Base-by-base conservation (phyloP, 35 echinoderm and acorn worm genomes). In the Eucidaris tribuloides region DNA sequence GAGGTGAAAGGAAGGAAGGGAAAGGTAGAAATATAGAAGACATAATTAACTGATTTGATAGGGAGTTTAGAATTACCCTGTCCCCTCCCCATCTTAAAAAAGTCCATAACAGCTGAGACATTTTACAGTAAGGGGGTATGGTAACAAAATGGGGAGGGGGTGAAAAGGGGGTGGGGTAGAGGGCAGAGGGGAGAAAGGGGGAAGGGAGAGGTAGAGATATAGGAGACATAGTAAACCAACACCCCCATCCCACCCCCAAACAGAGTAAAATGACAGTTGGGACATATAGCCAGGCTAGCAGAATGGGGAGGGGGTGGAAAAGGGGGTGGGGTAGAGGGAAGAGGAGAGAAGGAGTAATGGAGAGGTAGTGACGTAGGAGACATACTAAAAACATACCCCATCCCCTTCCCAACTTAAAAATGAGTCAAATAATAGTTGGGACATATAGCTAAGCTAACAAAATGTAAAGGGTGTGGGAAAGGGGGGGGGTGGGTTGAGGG, bases 371-470 rank as follows among this genome's bases (percentile, higher is more conserved):
- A 42, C 70, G 46, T 76, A 36, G 15, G 15, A 37, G 19, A 38
- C 70, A 39, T 36, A n/a, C 70, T 76, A 36, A 76, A 42, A 29
- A 15, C 70, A 43, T 42, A 24, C 70, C 70, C 70, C 18, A 11
- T 37, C 27, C 36, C 27, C 33, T 76, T 76, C 5, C 70, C 34
- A 60, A 60, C 57, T 38, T 76, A 14, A 3, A 20, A 42, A 76
- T 76, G 70, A 37, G 70, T 42, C 70, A 76, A 76, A 76, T 42
- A n/a, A n/a, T n/a, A n/a, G n/a, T n/a, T n/a, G n/a, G n/a, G n/a
- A n/a, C n/a, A n/a, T n/a, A n/a, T n/a, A 76, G 28, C 46, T 34
- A 33, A 76, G 40, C 70, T 17, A 6, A 4, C 58, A 62, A n/a
- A n/a, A n/a, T n/a, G n/a, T n/a, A n/a, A n/a, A n/a, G n/a, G n/a